These are phyloP conservation scores for Macropus fuliginosus DNA, from an alignment of 2,797 vertebrate genomes.

Conservation along the genomic window DNA sequence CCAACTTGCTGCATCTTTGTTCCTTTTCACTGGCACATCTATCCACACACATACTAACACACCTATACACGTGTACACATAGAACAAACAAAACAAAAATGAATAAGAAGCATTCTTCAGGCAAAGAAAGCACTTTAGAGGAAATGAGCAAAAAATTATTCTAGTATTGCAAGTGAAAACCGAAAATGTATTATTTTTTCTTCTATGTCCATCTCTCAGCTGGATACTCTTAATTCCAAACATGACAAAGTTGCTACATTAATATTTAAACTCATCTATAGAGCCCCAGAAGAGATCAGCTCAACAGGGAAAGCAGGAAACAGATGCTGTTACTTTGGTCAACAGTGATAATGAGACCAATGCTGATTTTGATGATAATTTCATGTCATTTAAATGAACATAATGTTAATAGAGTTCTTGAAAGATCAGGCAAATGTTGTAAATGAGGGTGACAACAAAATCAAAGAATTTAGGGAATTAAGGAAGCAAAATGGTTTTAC, in stretches of 20 bases:
- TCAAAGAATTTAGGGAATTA: not conserved
- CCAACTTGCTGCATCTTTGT: not conserved
- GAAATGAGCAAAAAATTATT: not conserved
- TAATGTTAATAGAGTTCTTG: not conserved
- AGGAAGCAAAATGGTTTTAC: not conserved
- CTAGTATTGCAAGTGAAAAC: not conserved
- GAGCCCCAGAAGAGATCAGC: not conserved
- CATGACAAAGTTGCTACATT: not conserved
- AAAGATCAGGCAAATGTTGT: not conserved
- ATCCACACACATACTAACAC: not conserved
- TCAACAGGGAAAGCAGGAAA: not conserved
- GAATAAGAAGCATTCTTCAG: not conserved
- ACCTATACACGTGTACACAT: not conserved
- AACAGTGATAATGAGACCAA: not conserved
- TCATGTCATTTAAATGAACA: not conserved
- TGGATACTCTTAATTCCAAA: not conserved
- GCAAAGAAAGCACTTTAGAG: not conserved
- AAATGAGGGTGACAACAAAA: not conserved
- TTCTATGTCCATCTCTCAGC: not conserved
- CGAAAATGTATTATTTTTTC: not conserved
- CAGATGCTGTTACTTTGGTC: not conserved
- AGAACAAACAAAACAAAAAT: not conserved
- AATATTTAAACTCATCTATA: not conserved
- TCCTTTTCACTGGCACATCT: not conserved
- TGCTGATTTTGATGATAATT: not conserved